Evolutionary conservation across 2,888 invertebrate species (phyloP).

Genomic region (Icerya purchasi): DNA sequence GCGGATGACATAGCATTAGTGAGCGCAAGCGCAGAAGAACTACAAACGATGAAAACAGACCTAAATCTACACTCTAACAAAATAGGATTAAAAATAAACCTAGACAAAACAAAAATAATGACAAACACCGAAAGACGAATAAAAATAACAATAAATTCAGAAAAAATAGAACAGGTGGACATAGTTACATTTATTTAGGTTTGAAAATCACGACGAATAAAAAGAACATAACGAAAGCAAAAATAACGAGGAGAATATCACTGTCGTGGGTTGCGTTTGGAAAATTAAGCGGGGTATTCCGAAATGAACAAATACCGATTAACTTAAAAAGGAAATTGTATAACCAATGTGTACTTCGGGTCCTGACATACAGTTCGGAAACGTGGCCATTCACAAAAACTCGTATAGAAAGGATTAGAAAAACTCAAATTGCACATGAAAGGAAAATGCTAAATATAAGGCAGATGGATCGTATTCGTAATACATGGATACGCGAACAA

Average conservation of each 20-base stretch:
- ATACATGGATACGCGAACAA: neutral
- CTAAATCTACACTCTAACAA: too few species aligned
- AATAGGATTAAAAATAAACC: neutral
- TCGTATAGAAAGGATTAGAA: too few species aligned
- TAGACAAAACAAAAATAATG: too few species aligned
- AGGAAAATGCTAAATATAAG: neutral
- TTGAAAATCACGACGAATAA: neutral
- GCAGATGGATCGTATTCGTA: neutral
- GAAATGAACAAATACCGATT: neutral
- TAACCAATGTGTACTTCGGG: neutral
- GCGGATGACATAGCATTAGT: neutral
- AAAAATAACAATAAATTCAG: too few species aligned
- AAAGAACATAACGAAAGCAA: neutral
- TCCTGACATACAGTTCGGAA: neutral
- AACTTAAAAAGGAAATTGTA: neutral
- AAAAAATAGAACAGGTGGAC: neutral
- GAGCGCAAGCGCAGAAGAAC: neutral
- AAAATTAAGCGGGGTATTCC: neutral
- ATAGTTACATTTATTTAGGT: neutral
- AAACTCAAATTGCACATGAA: neutral
- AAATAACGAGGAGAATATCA: neutral
- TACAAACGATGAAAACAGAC: too few species aligned
- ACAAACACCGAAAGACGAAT: too few species aligned
- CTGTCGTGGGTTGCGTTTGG: neutral
- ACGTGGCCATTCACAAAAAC: neutral